A percentile compares a stretch with the other conserved stretches of the same genome.
These are phyloP conservation scores for Drosophila neoperkinsi DNA, from an alignment of 2,888 invertebrate genomes.

Conservation along the genomic window DNA sequence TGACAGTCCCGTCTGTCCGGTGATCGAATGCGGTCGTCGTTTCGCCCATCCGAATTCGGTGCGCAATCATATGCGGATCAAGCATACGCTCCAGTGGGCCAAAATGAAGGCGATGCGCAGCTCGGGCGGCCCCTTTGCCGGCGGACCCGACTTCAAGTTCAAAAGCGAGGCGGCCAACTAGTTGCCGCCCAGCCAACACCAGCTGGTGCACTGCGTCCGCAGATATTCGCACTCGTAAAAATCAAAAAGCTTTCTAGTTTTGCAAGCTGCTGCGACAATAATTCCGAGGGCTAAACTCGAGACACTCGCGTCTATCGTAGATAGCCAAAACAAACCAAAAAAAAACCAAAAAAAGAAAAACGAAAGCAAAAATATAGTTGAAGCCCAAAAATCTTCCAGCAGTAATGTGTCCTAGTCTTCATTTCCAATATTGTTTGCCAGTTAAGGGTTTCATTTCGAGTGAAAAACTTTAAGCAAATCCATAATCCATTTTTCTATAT, in stretches of 20 bases:
- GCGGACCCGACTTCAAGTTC: conserved; percentile 85
- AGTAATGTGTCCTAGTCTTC: not conserved
- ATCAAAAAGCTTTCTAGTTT: conserved; percentile 68
- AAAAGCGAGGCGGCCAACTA: conserved; percentile 81
- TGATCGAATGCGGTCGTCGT: conserved; percentile 89
- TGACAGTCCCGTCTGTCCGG: conserved; percentile 93
- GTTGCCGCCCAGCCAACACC: conserved; percentile 32
- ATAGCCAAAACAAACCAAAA: conserved; percentile 51
- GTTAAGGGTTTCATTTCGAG: conserved; percentile 25
- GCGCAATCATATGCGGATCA: conserved; percentile 94
- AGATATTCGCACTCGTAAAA: conserved; percentile 54
- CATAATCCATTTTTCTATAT: not conserved
- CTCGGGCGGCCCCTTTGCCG: conserved; percentile 85
- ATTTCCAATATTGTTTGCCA: not conserved
- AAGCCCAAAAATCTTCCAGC: conserved; percentile 5
- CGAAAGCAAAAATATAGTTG: not conserved
- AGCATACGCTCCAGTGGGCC: conserved; percentile 93
- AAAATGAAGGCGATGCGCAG: conserved; percentile 90
- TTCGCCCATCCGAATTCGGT: conserved; percentile 95
- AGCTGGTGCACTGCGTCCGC: conserved; percentile 27
- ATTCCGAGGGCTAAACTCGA: conserved; percentile 62
- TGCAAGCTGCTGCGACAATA: conserved; percentile 72
- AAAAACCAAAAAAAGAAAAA: not conserved
- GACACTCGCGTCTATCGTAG: conserved; percentile 72
- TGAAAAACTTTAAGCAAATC: not conserved